Evolutionary conservation across 2,888 invertebrate genomes (phyloP).

Genomic region (Caenorhabditis virilis): DNA sequence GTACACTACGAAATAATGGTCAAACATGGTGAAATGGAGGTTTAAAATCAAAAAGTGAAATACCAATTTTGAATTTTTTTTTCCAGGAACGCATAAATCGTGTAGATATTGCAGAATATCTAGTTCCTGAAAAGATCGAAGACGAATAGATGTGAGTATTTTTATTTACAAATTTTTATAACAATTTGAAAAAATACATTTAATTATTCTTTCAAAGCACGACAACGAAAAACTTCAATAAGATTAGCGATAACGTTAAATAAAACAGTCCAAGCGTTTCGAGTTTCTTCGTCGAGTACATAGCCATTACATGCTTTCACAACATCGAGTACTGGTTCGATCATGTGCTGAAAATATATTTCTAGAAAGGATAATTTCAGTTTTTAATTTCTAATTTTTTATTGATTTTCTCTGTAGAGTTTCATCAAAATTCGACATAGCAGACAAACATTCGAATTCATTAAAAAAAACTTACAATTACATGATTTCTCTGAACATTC

Average conservation of each 20-base stretch:
- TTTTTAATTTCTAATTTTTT: too few species aligned
- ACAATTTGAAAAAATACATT: not conserved
- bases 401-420: too few species aligned
- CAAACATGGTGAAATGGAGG: not conserved
- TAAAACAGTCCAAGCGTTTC: constrained; percentile 61
- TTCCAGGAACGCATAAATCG: too few species aligned
- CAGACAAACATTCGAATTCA: not conserved
- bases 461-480: constrained; percentile 49
- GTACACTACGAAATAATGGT: too few species aligned
- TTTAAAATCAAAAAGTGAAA: not conserved
- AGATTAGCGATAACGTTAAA: constrained; percentile 65
- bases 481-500: constrained; percentile 60
- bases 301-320: constrained; percentile 44
- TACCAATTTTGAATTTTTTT: too few species aligned
- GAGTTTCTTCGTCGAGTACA: constrained; percentile 44
- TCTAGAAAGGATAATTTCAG: not conserved
- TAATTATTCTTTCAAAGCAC: constrained; percentile 15
- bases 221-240: constrained; percentile 56
- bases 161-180: too few species aligned
- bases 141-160: too few species aligned
- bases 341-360: constrained; percentile 57
- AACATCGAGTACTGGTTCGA: constrained; percentile 56
- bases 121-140: too few species aligned
- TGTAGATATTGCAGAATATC: too few species aligned
- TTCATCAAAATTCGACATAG: too few species aligned